Conservation (phyloP, 2,888 invertebrate genomes). For the Xanthorhoe spadicearia region DNA sequence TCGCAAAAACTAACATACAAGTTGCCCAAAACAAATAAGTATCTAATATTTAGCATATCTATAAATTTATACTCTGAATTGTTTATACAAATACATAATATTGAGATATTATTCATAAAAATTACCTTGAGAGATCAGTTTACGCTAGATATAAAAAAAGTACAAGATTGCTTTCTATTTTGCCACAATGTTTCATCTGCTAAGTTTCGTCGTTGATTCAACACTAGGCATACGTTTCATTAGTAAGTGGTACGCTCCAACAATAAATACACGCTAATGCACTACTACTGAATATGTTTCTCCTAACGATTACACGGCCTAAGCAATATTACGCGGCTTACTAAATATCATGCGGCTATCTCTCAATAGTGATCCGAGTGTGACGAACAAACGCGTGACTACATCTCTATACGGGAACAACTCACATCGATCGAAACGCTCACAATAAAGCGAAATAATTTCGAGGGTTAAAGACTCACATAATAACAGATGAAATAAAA, state of each 20-base stretch:
- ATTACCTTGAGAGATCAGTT: constrained; percentile 83
- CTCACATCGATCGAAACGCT: constrained; percentile 52
- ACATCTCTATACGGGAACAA: constrained; percentile 46
- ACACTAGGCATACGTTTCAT: constrained; percentile 73
- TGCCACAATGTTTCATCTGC: constrained; percentile 71
- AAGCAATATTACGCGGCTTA: constrained; percentile 65
- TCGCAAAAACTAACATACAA: constrained; percentile 73
- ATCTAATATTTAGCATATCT: constrained; percentile 72
- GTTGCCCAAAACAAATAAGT: constrained; percentile 71
- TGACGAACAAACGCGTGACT: constrained; percentile 25
- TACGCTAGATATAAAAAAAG: constrained; percentile 82
- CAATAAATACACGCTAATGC: constrained; percentile 75
- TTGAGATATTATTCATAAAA: constrained; percentile 81
- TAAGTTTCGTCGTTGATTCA: constrained; percentile 72
- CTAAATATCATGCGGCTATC: constrained; percentile 60
- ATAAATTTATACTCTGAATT: constrained; percentile 78
- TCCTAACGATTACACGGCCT: constrained; percentile 76
- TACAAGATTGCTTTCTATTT: constrained; percentile 78
- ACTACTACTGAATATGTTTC: constrained; percentile 75
- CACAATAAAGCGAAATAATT: constrained; percentile 58
- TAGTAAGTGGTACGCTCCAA: constrained; percentile 71
- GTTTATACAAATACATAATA: constrained; percentile 81
- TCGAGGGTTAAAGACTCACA: constrained; percentile 47
- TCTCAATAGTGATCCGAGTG: constrained; percentile 42
- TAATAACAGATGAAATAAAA: constrained; percentile 60